Evolutionary conservation across 2,113 vertebrate genomes (phyloP).

Genomic region (Cryptomyrus ogoouensis): DNA sequence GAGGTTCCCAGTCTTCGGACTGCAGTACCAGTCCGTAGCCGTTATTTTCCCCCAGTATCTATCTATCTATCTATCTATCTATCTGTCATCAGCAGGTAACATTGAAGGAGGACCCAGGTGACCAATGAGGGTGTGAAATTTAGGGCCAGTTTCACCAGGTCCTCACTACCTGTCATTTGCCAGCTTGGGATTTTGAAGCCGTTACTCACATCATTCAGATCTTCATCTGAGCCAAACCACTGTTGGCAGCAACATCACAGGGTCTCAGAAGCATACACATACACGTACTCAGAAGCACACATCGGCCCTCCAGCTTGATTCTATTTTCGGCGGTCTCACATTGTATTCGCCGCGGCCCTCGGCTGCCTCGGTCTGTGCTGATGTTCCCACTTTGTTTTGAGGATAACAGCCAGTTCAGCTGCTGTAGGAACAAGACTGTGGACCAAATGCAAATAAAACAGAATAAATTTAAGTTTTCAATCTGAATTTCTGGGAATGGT

Average conservation of each 20-base stretch:
- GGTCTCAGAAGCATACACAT: background rate
- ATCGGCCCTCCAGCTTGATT: conserved; percentile 16
- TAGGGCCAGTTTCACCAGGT: background rate
- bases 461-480: background rate
- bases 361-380: conserved; percentile 17
- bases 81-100: background rate
- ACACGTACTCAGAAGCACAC: conserved; percentile 2
- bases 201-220: conserved; percentile 19
- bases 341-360: conserved; percentile 18
- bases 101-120: background rate
- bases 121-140: background rate
- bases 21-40: background rate
- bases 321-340: conserved; percentile 23
- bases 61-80: too few species aligned
- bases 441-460: conserved; percentile 4
- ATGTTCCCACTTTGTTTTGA: conserved; percentile 24
- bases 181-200: conserved; percentile 9
- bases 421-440: background rate
- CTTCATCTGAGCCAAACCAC: conserved; percentile 22
- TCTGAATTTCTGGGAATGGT: background rate
- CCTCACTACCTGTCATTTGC: background rate
- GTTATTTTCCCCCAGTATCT: background rate
- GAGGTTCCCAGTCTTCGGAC: too few species aligned
- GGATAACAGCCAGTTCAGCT: conserved; percentile 24
- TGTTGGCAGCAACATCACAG: conserved; percentile 27